Base-by-base conservation (phyloP, 2,113 vertebrate species). In the Sorex araneus region DNA sequence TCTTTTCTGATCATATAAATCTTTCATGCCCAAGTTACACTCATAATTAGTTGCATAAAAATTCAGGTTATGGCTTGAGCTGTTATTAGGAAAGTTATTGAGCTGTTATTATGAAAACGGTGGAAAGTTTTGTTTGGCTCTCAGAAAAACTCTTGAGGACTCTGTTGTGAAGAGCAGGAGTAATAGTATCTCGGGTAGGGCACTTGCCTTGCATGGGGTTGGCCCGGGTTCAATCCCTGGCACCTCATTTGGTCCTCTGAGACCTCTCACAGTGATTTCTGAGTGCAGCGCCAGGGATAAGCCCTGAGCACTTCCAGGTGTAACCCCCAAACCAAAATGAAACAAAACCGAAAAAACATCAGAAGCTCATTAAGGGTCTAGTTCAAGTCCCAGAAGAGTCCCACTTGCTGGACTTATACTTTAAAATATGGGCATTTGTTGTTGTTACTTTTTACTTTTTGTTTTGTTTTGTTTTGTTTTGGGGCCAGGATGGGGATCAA, bases 21-120 rank as follows among this genome's bases (percentile, higher is more conserved):
- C 96, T 94, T 96, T 95, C 82, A n/a, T 93, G 84, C 64, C 57
- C 57, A 60, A 54, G 91, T 74, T 4, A 0, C n/a, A 30, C 0
- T 21, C 0, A 63, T 96, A 94, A 93, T 95, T 93, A 87, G 76
- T 85, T 92, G 73, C 92, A 95, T 96, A 94, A 95, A 94, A 96
- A 97, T 95, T 94, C 94, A 91, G 76, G 40, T 94, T 96, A 75
- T 27, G 25, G 84, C 90, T 95, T 77, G 70, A 81, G 32, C 36
- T 85, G 87, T 95, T 96, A 92, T 95, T 93, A 82, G 71, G 81
- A 96, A 73, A 87, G 40, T 40, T 40, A 40, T 40, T 40, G 40
- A 40, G 40, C 40, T 40, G 40, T 40, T 40, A 40, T 40, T 95
- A 81, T 0, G 6, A 7, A 84, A 16, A n/a, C 0, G 43, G 83